Evolutionary conservation across 2,888 invertebrate species (phyloP), one percentile per base, ranked within the genome.

Genomic region (Pheosia tremula): DNA sequence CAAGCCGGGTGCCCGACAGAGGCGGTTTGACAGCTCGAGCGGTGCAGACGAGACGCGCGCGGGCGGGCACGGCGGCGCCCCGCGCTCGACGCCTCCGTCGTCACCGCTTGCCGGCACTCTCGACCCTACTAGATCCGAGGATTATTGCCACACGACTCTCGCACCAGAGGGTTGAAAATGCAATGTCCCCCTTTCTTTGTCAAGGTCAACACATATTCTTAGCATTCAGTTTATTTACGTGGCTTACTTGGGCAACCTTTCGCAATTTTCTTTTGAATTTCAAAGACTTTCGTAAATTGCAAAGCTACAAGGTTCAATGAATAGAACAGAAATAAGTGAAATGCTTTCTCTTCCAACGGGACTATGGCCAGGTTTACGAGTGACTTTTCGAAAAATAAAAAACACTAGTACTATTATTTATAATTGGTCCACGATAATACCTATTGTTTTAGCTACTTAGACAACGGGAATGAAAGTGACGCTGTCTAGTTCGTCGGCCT

Each of bases 11-110:
- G 92, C 90, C 91, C 80, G 92, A 88, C 91, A 86, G 87, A 91
- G 93, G 91, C 93, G 89, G 90, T 93, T 93, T 93, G 93, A 93
- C 92, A 93, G 91, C 90, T 90, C 85, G 80, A 80, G 81, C 85
- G 81, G 86, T 80, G 83, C 83, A 82, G 84, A 79, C 83, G 83
- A 84, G 86, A 83, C 86, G 89, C 86, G 89, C 86, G 90, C 90
- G 91, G 89, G 91, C 84, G 89, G 90, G 74, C 75, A 79, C 83
- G 77, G 82, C 83, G 77, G 82, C 84, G 86, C 85, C 85, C 87
- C 86, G 83, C 85, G 74, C 84, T 80, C 81, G 82, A 81, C 81
- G 83, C 82, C 82, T 82, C 76, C 82, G 81, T 75, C 86, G 80
- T 78, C 85, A 83, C 80, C 79, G 75, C 79, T 80, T 82, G 79